phyloP scores from a whole-genome alignment of 2,888 invertebrate genomes.

The Coelogynopora nodosa region DNA sequence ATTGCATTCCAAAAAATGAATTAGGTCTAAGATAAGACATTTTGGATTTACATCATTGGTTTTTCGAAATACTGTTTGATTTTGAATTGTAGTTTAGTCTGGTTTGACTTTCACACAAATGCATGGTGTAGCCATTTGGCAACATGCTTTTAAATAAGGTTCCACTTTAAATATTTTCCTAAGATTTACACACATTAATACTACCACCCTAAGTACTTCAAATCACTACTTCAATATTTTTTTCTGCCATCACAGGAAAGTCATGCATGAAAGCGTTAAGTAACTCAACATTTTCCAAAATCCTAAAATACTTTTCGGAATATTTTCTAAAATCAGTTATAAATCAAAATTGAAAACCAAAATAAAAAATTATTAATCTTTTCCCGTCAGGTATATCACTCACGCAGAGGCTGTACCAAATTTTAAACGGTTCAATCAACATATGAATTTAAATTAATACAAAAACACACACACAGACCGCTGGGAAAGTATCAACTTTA shows the following conservation, averaged over 20 bases:
- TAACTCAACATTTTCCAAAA: too few species aligned
- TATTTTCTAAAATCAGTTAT: too few species aligned
- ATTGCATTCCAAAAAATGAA: conserved; percentile 28
- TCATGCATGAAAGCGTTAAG: conserved; percentile 27
- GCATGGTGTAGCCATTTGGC: conserved; percentile 27
- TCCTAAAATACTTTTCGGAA: too few species aligned
- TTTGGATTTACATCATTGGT: conserved; percentile 21
- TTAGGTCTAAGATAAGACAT: conserved; percentile 28
- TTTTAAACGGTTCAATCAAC: too few species aligned
- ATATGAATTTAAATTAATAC: too few species aligned
- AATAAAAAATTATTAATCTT: too few species aligned
- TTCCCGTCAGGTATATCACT: too few species aligned
- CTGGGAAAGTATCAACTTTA: too few species aligned
- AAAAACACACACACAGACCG: too few species aligned
- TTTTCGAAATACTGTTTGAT: background rate
- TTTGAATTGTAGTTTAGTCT: conserved; percentile 31
- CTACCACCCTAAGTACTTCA: conserved; percentile 28
- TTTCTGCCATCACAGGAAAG: conserved; percentile 10
- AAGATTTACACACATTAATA: conserved; percentile 31
- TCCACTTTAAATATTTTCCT: conserved; percentile 20
- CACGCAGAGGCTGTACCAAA: too few species aligned
- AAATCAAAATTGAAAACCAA: too few species aligned
- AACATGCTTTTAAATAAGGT: conserved; percentile 31
- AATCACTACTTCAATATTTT: conserved; percentile 31
- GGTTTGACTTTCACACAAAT: conserved; percentile 31